A percentile compares a stretch with the other conserved stretches of the same genome.
phyloP scores from a whole-genome alignment of 2,797 vertebrate genomes.

The Mus caroli region DNA sequence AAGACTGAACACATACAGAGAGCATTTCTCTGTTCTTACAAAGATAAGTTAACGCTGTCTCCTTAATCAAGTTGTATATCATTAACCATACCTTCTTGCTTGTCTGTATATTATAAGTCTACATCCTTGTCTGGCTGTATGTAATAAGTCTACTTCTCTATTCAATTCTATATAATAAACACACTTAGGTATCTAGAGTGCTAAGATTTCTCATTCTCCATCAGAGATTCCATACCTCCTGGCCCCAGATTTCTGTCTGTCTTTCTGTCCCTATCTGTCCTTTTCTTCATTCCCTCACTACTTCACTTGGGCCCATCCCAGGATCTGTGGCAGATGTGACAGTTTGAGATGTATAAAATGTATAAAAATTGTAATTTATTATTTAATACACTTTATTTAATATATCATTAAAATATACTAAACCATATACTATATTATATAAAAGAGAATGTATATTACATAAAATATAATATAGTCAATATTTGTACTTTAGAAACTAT shows the following conservation, averaged over 20 bases:
- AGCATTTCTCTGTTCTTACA: neutral
- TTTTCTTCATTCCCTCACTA: neutral
- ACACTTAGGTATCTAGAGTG: neutral
- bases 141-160: neutral
- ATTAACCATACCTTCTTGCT: too few species aligned
- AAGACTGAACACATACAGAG: neutral
- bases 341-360: neutral
- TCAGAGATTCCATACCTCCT: neutral
- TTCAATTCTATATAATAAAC: neutral
- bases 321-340: neutral
- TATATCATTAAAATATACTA: neutral
- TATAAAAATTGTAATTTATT: neutral
- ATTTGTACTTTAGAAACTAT: neutral
- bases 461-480: neutral
- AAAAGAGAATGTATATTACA: neutral
- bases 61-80: neutral
- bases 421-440: neutral
- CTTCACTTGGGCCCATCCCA: too few species aligned
- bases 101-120: neutral
- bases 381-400: neutral
- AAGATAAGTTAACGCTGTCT: neutral
- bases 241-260: neutral
- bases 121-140: neutral
- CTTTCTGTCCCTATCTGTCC: neutral
- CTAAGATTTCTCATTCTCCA: neutral